These are phyloP conservation scores for Tetheella fluctuosa DNA, from an alignment of 2,888 invertebrate genomes.

Conservation along the genomic window DNA sequence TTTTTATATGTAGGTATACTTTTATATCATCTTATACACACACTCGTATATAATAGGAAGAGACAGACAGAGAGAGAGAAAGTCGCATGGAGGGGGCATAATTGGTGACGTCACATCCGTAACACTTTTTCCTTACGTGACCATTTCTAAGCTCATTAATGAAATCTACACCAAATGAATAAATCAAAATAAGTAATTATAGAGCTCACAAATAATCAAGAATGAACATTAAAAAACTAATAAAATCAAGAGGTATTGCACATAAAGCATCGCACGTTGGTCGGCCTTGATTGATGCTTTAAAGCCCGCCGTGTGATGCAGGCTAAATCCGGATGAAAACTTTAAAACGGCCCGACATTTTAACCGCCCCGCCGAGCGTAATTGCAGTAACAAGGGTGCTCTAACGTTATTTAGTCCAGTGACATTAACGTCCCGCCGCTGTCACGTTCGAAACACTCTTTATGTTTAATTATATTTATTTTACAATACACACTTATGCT, in stretches of 20 bases:
- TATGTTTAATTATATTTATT: conserved; percentile 73
- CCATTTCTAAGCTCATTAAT: too few species aligned
- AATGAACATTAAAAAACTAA: conserved; percentile 29
- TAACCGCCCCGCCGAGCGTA: conserved; percentile 55
- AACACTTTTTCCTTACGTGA: too few species aligned
- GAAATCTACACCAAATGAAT: too few species aligned
- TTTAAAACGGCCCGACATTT: conserved; percentile 64
- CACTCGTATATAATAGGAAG: too few species aligned
- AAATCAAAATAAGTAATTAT: background rate
- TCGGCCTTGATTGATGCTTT: conserved; percentile 64
- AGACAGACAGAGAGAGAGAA: too few species aligned
- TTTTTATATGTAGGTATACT: too few species aligned
- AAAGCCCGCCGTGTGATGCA: conserved; percentile 58
- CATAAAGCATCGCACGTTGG: conserved; percentile 35
- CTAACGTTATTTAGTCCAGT: conserved; percentile 77
- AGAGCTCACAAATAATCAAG: conserved; percentile 10
- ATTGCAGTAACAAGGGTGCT: conserved; percentile 80
- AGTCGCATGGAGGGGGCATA: too few species aligned
- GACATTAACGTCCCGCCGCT: conserved; percentile 71
- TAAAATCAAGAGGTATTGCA: conserved; percentile 50
- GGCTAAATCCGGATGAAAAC: conserved; percentile 65
- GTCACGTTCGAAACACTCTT: conserved; percentile 65
- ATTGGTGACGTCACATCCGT: too few species aligned
- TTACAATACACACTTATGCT: conserved; percentile 52
- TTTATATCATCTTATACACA: too few species aligned